A percentile compares a stretch with the other conserved stretches of the same genome.
These are phyloP conservation scores for Helicorthomorpha holstii DNA, from an alignment of 1,140 invertebrate species.

Conservation along the genomic window DNA sequence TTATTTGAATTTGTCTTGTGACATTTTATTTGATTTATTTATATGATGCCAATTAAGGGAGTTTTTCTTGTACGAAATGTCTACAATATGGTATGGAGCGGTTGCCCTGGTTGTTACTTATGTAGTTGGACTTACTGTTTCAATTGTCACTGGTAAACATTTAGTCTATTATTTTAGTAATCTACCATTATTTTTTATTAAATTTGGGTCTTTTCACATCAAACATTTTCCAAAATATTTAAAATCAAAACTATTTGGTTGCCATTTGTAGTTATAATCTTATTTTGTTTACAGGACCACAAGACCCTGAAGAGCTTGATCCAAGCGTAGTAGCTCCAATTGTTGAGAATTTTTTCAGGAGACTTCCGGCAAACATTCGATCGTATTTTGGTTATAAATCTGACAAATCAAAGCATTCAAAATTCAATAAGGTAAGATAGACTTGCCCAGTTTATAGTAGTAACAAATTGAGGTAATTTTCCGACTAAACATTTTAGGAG, in stretches of 20 bases:
- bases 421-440: too few species aligned
- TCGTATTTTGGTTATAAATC: background rate
- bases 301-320: background rate
- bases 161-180: background rate
- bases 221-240: background rate
- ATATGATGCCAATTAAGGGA: background rate
- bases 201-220: background rate
- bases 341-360: background rate
- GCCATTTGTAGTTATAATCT: too few species aligned
- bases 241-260: too few species aligned
- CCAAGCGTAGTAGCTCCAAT: background rate
- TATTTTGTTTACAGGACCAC: background rate
- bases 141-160: background rate
- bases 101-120: background rate
- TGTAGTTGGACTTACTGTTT: background rate
- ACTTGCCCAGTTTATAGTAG: too few species aligned
- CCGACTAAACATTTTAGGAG: too few species aligned
- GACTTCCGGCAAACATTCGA: background rate
- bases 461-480: too few species aligned
- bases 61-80: background rate
- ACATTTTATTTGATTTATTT: background rate
- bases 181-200: background rate
- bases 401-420: too few species aligned
- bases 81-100: background rate
- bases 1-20: background rate